Evolutionary conservation across 2,113 vertebrate genomes (phyloP).

Genomic region (Cynoglossus semilaevis): DNA sequence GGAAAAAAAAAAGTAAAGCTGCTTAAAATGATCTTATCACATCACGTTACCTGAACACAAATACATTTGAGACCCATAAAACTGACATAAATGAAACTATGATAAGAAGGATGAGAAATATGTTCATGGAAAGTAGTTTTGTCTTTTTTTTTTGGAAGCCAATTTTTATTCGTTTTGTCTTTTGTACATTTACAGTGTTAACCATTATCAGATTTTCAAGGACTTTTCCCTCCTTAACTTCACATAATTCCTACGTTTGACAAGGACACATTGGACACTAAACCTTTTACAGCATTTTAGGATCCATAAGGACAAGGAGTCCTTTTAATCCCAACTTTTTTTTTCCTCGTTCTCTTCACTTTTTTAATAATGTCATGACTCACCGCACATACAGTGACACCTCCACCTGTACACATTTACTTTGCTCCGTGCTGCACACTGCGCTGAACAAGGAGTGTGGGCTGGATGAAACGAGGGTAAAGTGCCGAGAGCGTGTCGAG

Average conservation of each 20-base stretch:
- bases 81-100: slow-evolving; percentile 34
- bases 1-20: slow-evolving; percentile 19
- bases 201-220: too few relatives aligned
- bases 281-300: slow-evolving; percentile 49
- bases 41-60: slow-evolving; percentile 28
- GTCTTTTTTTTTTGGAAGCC: too few relatives aligned
- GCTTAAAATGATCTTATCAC: slow-evolving; percentile 6
- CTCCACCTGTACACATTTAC: slow-evolving; percentile 45
- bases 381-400: slow-evolving; percentile 35
- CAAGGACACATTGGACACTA: slow-evolving; percentile 20
- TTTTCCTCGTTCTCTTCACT: slow-evolving; percentile 35
- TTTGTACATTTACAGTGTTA: neutral
- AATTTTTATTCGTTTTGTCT: too few relatives aligned
- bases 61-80: slow-evolving; percentile 31
- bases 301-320: slow-evolving; percentile 26
- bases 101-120: slow-evolving; percentile 10
- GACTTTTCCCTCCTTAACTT: neutral
- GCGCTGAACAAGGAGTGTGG: slow-evolving; percentile 34
- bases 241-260: neutral
- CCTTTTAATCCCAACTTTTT: slow-evolving; percentile 35
- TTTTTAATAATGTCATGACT: slow-evolving; percentile 53
- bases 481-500: slow-evolving; percentile 16
- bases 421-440: slow-evolving; percentile 18
- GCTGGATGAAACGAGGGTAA: slow-evolving; percentile 26
- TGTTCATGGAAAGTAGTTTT: slow-evolving; percentile 22